Percentiles rank a stretch among this genome's conserved stretches.
These are phyloP conservation scores for Scomber scombrus DNA, from an alignment of 2,113 vertebrate species.

Conservation along the genomic window DNA sequence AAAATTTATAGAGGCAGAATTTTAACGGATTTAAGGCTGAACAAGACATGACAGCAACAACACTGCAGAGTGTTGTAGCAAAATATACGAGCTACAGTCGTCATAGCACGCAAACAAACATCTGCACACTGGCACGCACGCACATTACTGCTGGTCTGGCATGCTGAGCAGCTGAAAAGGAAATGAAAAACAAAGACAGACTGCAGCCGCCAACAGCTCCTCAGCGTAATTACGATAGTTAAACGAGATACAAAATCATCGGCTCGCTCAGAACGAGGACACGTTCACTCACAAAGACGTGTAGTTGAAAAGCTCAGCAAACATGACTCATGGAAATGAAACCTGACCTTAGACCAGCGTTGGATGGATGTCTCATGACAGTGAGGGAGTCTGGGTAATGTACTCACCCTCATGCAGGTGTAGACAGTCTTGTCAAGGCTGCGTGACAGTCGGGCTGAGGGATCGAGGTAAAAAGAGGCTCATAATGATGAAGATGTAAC, in stretches of 20 bases:
- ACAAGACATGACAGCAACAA: constrained; percentile 46
- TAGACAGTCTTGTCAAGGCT: constrained; percentile 43
- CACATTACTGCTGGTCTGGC: constrained; percentile 20
- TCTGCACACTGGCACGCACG: constrained; percentile 12
- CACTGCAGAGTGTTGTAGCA: constrained; percentile 19
- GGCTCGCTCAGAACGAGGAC: constrained; percentile 39
- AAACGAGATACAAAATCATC: constrained; percentile 60
- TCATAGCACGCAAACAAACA: constrained; percentile 27
- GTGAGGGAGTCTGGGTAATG: constrained; percentile 47
- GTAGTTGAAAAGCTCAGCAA: constrained; percentile 35
- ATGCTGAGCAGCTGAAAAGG: constrained; percentile 31
- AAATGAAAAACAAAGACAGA: constrained; percentile 62
- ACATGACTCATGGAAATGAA: constrained; percentile 71
- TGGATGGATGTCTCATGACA: constrained; percentile 57
- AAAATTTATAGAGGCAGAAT: constrained; percentile 41
- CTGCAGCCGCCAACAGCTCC: constrained; percentile 49
- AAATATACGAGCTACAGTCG: constrained; percentile 34
- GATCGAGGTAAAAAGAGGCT: constrained; percentile 3
- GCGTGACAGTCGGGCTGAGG: constrained; percentile 46
- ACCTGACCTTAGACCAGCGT: constrained; percentile 40
- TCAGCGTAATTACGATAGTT: constrained; percentile 52
- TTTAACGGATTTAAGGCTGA: constrained; percentile 55
- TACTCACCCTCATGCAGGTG: constrained; percentile 58
- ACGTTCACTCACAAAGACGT: constrained; percentile 41
- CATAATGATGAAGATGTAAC: constrained; percentile 38